Evolutionary conservation across 1,140 invertebrate genomes (phyloP).

Genomic region (Micrasema minimum): DNA sequence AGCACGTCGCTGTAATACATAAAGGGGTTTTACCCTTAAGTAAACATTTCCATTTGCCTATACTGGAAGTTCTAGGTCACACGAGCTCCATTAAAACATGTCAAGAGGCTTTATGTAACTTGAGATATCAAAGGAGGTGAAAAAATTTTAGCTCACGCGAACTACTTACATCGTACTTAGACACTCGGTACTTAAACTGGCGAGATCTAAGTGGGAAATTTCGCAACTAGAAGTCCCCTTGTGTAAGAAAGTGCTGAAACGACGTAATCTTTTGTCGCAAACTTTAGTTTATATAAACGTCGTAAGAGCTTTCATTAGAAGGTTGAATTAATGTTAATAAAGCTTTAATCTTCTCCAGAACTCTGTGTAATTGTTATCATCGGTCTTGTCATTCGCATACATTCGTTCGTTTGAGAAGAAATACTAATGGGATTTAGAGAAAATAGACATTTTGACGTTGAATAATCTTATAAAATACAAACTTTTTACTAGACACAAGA

Average conservation of each 20-base stretch:
- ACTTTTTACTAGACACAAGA: too few relatives aligned
- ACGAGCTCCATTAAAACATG: slow-evolving; percentile 17
- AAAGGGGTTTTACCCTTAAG: too few relatives aligned
- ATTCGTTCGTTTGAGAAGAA: too few relatives aligned
- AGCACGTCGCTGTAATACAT: too few relatives aligned
- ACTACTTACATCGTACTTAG: not conserved
- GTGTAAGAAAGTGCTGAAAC: slow-evolving; percentile 29
- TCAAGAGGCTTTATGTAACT: slow-evolving; percentile 9
- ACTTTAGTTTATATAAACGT: slow-evolving; percentile 30
- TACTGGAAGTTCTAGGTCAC: not conserved
- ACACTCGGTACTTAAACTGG: not conserved
- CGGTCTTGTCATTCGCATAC: too few relatives aligned
- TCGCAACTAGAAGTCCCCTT: slow-evolving; percentile 16
- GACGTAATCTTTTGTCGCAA: slow-evolving; percentile 11
- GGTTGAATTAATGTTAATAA: slow-evolving; percentile 14
- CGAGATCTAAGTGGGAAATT: not conserved
- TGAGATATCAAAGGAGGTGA: not conserved
- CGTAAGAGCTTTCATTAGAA: slow-evolving; percentile 17
- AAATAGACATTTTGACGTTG: too few relatives aligned
- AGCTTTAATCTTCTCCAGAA: not conserved
- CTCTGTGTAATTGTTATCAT: not conserved
- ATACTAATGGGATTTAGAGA: too few relatives aligned
- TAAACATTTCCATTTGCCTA: too few relatives aligned
- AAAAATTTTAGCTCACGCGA: slow-evolving; percentile 9
- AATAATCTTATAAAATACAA: too few relatives aligned